phyloP scores from a whole-genome alignment of 2,797 vertebrate species.

The Gymnothorax javanicus region DNA sequence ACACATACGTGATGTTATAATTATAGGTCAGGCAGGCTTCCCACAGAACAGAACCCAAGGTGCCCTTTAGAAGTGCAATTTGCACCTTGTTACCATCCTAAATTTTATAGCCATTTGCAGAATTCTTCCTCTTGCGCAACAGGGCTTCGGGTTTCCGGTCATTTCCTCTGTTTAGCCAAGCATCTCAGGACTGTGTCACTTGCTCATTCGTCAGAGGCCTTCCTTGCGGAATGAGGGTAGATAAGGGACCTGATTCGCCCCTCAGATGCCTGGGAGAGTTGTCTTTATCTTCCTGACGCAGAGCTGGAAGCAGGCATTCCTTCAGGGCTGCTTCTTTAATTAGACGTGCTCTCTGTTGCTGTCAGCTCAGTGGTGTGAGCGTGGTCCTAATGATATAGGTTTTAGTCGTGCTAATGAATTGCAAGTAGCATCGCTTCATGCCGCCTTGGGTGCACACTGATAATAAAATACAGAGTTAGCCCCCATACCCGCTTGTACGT shows the following conservation, averaged over 20 bases:
- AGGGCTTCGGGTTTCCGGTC: neutral
- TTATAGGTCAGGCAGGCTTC: neutral
- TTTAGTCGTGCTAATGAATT: neutral
- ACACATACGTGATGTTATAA: neutral
- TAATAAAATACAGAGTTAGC: neutral
- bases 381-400: neutral
- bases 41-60: neutral
- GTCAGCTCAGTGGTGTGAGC: neutral
- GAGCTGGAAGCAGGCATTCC: slow-evolving; percentile 2
- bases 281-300: neutral
- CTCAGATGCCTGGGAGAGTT: neutral
- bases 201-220: neutral
- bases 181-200: neutral
- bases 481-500: no score
- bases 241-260: neutral
- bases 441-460: neutral
- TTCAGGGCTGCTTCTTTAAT: slow-evolving; percentile 21
- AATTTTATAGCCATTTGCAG: neutral
- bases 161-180: neutral
- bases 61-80: neutral
- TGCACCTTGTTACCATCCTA: neutral
- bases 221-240: neutral
- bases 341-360: neutral
- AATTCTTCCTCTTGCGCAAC: neutral
- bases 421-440: neutral